Evolutionary conservation across 2,113 vertebrate genomes (phyloP), one percentile per base, ranked within the genome.

Genomic region (Typhlomys cinereus): DNA sequence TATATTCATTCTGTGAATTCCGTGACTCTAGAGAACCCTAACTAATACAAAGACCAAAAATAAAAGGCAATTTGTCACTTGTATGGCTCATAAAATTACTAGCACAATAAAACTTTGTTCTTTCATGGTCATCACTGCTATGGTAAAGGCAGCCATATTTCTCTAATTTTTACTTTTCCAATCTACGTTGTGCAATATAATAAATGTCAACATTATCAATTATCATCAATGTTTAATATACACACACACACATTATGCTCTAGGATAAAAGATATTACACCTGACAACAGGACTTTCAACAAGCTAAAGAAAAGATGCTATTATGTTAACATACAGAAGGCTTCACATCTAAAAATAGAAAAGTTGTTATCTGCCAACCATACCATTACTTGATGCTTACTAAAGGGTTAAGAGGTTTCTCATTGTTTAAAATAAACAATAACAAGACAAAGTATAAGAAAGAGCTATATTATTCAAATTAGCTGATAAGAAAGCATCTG

Each of bases 61-160:
- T 50, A 46, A 50, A 52, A 52, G 78, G 34, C 80, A 34, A 82
- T 64, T 2, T 71, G 39, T 67, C 46, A 82, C 39, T 36, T 85
- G 8, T 85, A 84, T 17, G 79, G 20, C 34, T 92, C 41, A 90
- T 18, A 81, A 93, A 93, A 74, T 71, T 91, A 82, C 41, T 88
- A 92, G 7, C 8, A 76, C 61, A 94, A 61, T 66, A 81, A 57
- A 90, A 88, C n/a, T 80, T 79, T 78, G 46, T 31, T 85, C 46
- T 41, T 83, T 62, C 46, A 66, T 48, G 41, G 41, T 92, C 57
- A 48, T n/a, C 73, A 76, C 1, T 78, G 15, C 48, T 87, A 41
- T 76, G 54, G 25, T 67, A 92, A 85, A 95, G n/a, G 78, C 34
- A 80, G 54, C 23, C 61, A 36, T 36, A 76, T 25, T 36, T 91